phyloP scores from a whole-genome alignment of 2,113 vertebrate species.

The Diadophis punctatus region DNA sequence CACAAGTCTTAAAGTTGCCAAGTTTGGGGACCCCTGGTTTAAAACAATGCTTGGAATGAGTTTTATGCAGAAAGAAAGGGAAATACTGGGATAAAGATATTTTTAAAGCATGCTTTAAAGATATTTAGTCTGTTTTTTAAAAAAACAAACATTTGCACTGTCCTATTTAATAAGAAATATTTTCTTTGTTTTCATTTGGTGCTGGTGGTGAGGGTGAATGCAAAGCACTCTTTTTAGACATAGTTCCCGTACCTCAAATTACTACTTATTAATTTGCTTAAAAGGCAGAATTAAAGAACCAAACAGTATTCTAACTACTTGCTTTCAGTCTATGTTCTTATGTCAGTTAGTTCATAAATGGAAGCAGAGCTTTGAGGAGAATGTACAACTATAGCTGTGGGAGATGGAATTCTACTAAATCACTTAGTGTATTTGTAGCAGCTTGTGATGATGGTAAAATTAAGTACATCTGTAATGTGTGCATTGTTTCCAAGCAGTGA shows the following conservation, averaged over 20 bases:
- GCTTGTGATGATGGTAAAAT: background rate
- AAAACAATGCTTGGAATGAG: background rate
- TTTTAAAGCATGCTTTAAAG: background rate
- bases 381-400: background rate
- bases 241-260: slow-evolving; percentile 1
- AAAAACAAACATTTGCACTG: background rate
- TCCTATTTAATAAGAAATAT: background rate
- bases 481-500: slow-evolving; percentile 10
- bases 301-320: slow-evolving; percentile 33
- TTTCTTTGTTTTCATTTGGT: background rate
- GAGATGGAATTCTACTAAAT: slow-evolving; percentile 14
- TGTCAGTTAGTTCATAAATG: background rate
- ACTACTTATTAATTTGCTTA: background rate
- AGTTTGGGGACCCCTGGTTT: too few species aligned
- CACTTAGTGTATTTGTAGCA: slow-evolving; percentile 16
- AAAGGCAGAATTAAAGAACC: slow-evolving; percentile 17
- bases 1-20: too few species aligned
- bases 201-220: background rate
- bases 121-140: background rate
- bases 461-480: background rate
- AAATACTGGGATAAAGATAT: background rate
- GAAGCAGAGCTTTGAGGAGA: background rate
- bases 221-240: background rate
- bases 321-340: slow-evolving; percentile 35
- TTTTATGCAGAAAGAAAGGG: background rate